Base-by-base conservation (phyloP, 1,140 invertebrate species). In the Heliconius himera region DNA sequence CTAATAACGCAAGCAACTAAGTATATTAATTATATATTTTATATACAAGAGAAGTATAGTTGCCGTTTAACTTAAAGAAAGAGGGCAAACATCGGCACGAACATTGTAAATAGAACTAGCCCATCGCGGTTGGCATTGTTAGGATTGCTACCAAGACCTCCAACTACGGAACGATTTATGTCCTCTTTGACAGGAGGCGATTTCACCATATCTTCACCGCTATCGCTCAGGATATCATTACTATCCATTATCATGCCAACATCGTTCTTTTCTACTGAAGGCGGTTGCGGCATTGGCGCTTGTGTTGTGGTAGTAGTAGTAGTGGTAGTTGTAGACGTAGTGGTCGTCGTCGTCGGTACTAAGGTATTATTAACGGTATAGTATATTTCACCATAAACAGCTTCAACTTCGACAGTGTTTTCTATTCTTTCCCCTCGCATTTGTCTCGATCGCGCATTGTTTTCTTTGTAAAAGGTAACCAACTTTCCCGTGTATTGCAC, bases 311-410 rank as follows among this genome's bases (percentile, higher is more conserved):
- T 96, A 3, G 96, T 96, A 8, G 96, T 96, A 0, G 96, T 96
- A 0, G 96, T 96, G 0, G 96, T 96, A 0, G 96, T 97, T 8
- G 97, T 97, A 0, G 96, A 96, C 0, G 97, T 96, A 3, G 97
- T 96, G 0, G 96, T 96, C 0, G 96, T 96, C 1, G 97, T 98
- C 2, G 97, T 97, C 20, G 97, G 97, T 11, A 98, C 97, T 11
- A 97, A 88, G 22, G 96, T 97, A 77, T 96, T 96, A 88, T 98
- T 98, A 54, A 95, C 95, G 33, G 97, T 85, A 89, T 96, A 98
- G 88, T 97, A 98, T 22, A 97, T 95, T 20, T 96, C 96, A 41
- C 97, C 96, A 78, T 96, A 97, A 78, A 96, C 95, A 5, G 96
- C 95, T 77, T 94, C 95, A 0, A 98, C 95, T 82, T 97, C 96